These are phyloP conservation scores for Silurus meridionalis DNA, from an alignment of 2,113 vertebrate genomes.

Conservation along the genomic window DNA sequence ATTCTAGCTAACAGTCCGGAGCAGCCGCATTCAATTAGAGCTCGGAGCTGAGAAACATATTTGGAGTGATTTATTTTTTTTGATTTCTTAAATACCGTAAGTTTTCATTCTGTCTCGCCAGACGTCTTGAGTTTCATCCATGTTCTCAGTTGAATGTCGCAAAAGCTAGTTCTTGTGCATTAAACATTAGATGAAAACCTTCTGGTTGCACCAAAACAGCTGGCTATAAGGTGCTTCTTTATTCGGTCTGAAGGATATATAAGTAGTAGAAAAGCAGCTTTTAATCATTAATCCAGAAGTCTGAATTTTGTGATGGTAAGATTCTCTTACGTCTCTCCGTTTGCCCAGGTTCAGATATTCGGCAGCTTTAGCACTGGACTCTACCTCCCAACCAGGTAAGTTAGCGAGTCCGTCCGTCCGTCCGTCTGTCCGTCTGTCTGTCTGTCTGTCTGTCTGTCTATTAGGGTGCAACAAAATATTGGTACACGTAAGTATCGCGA, in stretches of 20 bases:
- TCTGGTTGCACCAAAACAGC: background rate
- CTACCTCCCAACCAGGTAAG: conserved; percentile 96
- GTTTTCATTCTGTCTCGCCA: background rate
- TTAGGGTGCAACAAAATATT: no score
- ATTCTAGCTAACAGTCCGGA: background rate
- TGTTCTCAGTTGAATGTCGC: background rate
- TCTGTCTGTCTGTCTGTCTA: background rate
- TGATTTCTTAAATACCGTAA: background rate
- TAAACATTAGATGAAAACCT: background rate
- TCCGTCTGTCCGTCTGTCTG: background rate
- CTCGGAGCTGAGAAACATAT: background rate
- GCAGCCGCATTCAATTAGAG: background rate
- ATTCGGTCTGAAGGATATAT: background rate
- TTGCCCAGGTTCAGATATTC: conserved; percentile 91
- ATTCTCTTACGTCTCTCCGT: conserved; percentile 17
- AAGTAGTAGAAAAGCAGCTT: background rate
- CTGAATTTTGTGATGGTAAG: background rate
- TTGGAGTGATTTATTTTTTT: background rate
- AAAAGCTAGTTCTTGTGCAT: background rate
- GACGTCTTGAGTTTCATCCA: background rate
- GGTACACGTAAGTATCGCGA: no score
- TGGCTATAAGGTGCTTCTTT: background rate
- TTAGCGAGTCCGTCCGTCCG: conserved; percentile 26
- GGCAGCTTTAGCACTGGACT: conserved; percentile 98
- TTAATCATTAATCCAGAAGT: background rate